Base-by-base conservation (phyloP, 2,888 invertebrate genomes). In the Bimastos eiseni region DNA sequence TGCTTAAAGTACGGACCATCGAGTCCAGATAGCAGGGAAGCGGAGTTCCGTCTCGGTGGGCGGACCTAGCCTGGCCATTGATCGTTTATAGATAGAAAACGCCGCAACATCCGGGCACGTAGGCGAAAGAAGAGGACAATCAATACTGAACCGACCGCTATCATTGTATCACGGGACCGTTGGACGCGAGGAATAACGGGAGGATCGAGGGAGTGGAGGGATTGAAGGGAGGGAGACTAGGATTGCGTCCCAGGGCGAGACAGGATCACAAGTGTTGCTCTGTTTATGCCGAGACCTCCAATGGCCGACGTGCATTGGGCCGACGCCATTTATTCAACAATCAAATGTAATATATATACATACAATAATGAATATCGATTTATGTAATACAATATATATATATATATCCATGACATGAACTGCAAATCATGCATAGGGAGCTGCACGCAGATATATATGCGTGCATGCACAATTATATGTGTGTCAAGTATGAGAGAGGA, bases 21-120 rank as follows among this genome's bases (percentile, higher is more conserved):
- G 70, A 70, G 70, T 70, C 70, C n/a, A 70, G n/a, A 70, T n/a
- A 70, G 70, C 70, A 70, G n/a, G 70, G 70, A 70, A 70, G n/a
- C n/a, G 30, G 30, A 8, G 30, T n/a, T 70, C n/a, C 70, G 70
- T 70, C 70, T 70, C 70, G 70, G n/a, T 70, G 70, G 70, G 70
- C 70, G 70, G 30, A 8, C 11, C n/a, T 8, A 24, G 30, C 30
- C 70, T n/a, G n/a, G n/a, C 70, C 70, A 70, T n/a, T 70, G 70
- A 70, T 70, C 70, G n/a, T 70, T n/a, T 70, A 70, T n/a, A 70
- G 70, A 30, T n/a, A 70, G 70, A 70, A 70, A 70, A n/a, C 70
- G 70, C 70, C 70, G 70, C 70, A 70, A 70, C 70, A 11, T 70
- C 70, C 70, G n/a, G 70, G 11, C 70, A n/a, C 70, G 70, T 70